These are phyloP conservation scores for Lagodon rhomboides DNA, from an alignment of 2,797 vertebrate species.

Conservation along the genomic window DNA sequence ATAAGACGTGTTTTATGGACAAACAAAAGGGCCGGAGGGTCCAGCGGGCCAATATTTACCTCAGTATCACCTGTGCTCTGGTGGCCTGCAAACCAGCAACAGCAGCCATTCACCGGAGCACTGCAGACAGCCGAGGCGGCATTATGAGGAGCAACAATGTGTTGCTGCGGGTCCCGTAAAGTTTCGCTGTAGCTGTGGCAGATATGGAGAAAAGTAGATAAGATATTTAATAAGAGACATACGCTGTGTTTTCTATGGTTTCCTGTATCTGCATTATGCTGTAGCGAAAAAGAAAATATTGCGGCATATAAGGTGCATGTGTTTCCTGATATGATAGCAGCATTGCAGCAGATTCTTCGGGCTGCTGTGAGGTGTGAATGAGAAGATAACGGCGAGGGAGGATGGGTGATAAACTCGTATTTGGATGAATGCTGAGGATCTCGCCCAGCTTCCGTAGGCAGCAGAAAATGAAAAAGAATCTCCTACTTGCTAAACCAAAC, in stretches of 20 bases:
- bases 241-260: neutral
- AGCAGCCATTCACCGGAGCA: conserved; percentile 4
- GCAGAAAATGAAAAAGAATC: conserved; percentile 41
- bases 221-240: neutral
- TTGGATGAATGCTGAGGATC: conserved; percentile 31
- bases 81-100: conserved; percentile 23
- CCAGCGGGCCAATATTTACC: conserved; percentile 43
- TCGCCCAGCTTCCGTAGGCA: conserved; percentile 2
- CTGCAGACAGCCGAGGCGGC: conserved; percentile 2
- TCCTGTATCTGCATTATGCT: neutral
- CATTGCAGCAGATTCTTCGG: conserved; percentile 20
- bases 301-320: neutral
- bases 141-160: neutral
- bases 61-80: conserved; percentile 8
- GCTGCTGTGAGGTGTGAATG: conserved; percentile 8
- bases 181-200: neutral
- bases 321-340: conserved; percentile 16
- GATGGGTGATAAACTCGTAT: conserved; percentile 28
- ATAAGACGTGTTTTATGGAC: conserved; percentile 30
- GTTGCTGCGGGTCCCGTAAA: neutral
- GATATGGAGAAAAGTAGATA: neutral
- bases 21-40: conserved; percentile 28
- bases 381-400: conserved; percentile 17
- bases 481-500: conserved; percentile 26
- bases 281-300: neutral